Evolutionary conservation across 2,888 invertebrate species (phyloP).

Genomic region (Troides helena): DNA sequence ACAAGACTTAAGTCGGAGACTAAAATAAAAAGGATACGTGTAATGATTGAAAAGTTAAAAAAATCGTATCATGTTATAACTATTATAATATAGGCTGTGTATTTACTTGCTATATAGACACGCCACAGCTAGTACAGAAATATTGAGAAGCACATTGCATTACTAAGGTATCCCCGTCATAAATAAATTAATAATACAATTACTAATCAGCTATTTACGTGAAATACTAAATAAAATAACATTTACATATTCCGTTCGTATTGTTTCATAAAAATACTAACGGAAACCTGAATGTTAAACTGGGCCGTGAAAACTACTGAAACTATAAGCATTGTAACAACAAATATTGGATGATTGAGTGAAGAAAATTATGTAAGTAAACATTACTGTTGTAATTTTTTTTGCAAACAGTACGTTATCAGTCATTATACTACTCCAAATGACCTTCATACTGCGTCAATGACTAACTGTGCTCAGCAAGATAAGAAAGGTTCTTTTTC

Average conservation of each 20-base stretch:
- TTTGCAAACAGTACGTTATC: conserved; percentile 11
- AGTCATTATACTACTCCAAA: conserved; percentile 11
- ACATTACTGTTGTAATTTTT: conserved; percentile 8
- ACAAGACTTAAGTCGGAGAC: too few species aligned
- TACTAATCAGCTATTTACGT: conserved; percentile 25
- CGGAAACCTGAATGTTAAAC: neutral
- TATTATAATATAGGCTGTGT: neutral
- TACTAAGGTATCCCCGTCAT: conserved; percentile 22
- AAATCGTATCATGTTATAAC: neutral
- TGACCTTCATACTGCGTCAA: conserved; percentile 20
- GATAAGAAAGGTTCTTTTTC: conserved; percentile 12
- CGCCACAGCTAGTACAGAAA: neutral
- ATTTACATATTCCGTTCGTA: neutral
- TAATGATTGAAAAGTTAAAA: too few species aligned
- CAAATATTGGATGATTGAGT: neutral
- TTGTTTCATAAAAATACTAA: neutral
- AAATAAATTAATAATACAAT: conserved; percentile 28
- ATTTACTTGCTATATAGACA: neutral
- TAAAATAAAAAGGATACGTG: too few species aligned
- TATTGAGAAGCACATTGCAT: conserved; percentile 15
- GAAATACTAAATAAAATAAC: conserved; percentile 22
- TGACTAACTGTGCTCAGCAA: conserved; percentile 14
- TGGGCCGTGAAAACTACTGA: too few species aligned
- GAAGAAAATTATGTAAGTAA: neutral
- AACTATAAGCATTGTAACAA: too few species aligned